Evolutionary conservation across 2,797 vertebrate species (phyloP).

Genomic region (Ctenopoma kingsleyae): DNA sequence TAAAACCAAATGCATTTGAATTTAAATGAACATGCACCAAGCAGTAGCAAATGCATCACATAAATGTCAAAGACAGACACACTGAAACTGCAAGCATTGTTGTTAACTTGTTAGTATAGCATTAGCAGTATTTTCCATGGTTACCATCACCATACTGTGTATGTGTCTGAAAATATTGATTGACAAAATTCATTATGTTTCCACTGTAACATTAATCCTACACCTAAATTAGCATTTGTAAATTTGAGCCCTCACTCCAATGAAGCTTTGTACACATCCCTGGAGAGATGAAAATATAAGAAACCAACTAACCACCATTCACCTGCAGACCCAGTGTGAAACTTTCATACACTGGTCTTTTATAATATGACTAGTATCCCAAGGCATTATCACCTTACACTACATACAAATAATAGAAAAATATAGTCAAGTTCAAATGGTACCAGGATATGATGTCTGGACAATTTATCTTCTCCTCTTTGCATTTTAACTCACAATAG

Average conservation of each 20-base stretch:
- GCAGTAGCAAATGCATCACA: neutral
- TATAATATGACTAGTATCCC: conserved; percentile 1
- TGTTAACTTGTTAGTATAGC: too few relatives aligned
- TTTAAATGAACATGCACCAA: neutral
- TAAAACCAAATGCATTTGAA: neutral
- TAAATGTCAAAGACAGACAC: too few relatives aligned
- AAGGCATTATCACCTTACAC: conserved; percentile 9
- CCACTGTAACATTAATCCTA: too few relatives aligned
- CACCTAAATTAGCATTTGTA: too few relatives aligned
- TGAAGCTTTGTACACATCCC: too few relatives aligned
- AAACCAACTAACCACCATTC: neutral
- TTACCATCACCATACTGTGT: neutral
- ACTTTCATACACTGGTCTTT: neutral
- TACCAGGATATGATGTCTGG: neutral
- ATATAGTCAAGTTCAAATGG: neutral
- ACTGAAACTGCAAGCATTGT: too few relatives aligned
- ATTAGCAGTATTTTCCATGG: neutral
- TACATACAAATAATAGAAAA: conserved; percentile 1
- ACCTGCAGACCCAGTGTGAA: neutral
- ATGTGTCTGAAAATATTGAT: too few relatives aligned
- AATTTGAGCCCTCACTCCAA: too few relatives aligned
- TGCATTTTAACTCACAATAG: conserved; percentile 14
- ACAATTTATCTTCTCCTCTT: conserved; percentile 2
- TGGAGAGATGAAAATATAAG: too few relatives aligned
- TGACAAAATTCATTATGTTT: too few relatives aligned